Evolutionary conservation across 2,888 invertebrate species (phyloP).

Genomic region (Aleiodes testaceus): DNA sequence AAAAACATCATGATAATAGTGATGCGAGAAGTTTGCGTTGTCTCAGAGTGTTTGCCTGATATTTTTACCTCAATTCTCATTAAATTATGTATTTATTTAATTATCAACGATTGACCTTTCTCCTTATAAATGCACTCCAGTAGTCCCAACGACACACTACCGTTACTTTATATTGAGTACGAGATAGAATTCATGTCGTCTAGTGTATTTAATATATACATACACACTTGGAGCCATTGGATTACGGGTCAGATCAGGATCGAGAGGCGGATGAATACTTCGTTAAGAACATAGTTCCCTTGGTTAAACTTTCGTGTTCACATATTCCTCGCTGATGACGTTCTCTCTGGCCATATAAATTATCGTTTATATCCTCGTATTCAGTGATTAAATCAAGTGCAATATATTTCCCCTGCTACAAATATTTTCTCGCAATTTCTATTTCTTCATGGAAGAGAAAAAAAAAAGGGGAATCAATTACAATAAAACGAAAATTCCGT

Average conservation of each 20-base stretch:
- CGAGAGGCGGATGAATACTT: conserved; percentile 57
- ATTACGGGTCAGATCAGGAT: conserved; percentile 53
- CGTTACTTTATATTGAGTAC: conserved; percentile 58
- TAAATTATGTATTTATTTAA: conserved; percentile 38
- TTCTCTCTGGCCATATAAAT: conserved; percentile 25
- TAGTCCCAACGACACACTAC: conserved; percentile 42
- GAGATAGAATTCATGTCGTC: conserved; percentile 24
- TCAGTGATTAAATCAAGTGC: conserved; percentile 11
- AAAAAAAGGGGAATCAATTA: not conserved
- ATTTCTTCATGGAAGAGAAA: too few species aligned
- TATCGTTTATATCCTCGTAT: conserved; percentile 9
- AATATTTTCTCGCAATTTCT: not conserved
- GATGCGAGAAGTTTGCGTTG: conserved; percentile 50
- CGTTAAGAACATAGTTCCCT: conserved; percentile 52
- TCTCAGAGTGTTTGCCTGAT: conserved; percentile 27
- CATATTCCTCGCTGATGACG: conserved; percentile 37
- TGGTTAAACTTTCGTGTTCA: conserved; percentile 29
- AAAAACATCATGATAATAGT: conserved; percentile 60
- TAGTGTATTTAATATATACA: conserved; percentile 16
- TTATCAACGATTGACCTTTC: conserved; percentile 28
- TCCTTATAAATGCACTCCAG: not conserved
- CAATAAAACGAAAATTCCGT: conserved; percentile 1
- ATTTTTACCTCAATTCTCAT: conserved; percentile 16
- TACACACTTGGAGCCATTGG: conserved; percentile 13
- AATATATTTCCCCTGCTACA: not conserved